Conservation (phyloP, 2,797 vertebrate species). For the Lutjanus argentimaculatus region DNA sequence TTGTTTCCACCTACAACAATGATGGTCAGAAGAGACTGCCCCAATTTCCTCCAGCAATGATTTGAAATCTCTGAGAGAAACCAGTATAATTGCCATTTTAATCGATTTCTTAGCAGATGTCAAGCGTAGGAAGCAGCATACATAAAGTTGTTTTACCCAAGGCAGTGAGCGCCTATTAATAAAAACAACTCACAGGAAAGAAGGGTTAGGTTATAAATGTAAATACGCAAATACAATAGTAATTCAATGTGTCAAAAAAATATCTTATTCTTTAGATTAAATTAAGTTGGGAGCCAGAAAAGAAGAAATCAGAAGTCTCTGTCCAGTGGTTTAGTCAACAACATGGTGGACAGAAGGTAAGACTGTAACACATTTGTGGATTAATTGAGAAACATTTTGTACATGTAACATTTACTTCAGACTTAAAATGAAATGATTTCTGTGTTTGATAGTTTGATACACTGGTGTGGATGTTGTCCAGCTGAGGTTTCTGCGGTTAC, state of each 20-base stretch:
- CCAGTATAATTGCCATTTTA: not conserved
- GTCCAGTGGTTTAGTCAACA: constrained; percentile 73
- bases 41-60: not conserved
- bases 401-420: not conserved
- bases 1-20: not conserved
- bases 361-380: constrained; percentile 11
- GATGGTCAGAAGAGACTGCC: not conserved
- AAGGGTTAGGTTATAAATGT: not conserved
- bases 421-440: not conserved
- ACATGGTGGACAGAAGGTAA: constrained; percentile 73
- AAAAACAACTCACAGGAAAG: not conserved
- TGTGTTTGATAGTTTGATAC: constrained; percentile 80
- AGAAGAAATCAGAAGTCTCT: constrained; percentile 29
- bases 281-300: constrained; percentile 57
- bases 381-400: not conserved
- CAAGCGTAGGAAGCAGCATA: not conserved
- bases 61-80: too few species aligned
- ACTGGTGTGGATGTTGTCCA: constrained; percentile 80
- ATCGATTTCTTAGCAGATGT: not conserved
- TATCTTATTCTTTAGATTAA: constrained; percentile 70
- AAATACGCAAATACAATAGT: too few species aligned
- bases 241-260: too few species aligned
- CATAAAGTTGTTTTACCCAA: not conserved
- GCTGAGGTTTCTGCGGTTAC: constrained; percentile 85
- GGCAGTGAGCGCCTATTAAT: not conserved